Conservation (phyloP, 2,888 invertebrate species). For the Coleophora deauratella region DNA sequence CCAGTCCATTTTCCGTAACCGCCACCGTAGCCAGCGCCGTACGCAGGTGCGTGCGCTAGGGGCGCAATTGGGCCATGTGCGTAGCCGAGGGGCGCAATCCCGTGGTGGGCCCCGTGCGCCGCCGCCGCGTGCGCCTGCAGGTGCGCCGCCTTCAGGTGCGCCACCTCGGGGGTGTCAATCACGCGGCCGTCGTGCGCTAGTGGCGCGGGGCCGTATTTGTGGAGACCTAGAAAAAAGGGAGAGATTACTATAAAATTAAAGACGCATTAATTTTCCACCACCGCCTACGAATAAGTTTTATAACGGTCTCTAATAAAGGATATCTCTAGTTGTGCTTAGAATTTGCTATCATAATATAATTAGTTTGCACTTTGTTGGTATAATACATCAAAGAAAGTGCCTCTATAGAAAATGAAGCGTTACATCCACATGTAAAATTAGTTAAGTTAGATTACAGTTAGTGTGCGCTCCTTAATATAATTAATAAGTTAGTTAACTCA, state of each 20-base stretch:
- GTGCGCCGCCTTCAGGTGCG: constrained; percentile 74
- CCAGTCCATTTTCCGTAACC: constrained; percentile 67
- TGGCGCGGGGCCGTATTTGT: constrained; percentile 68
- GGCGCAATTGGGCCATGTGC: constrained; percentile 13
- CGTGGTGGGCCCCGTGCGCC: constrained; percentile 24
- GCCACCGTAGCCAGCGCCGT: constrained; percentile 41
- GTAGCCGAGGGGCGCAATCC: constrained; percentile 33
- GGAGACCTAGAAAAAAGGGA: constrained; percentile 39
- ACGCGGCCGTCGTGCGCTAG: constrained; percentile 68
- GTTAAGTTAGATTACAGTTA: no score
- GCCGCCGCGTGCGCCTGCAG: constrained; percentile 61
- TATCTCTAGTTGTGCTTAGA: no score
- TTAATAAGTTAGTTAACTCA: no score
- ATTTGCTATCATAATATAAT: no score
- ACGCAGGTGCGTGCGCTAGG: constrained; percentile 18
- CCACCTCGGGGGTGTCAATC: constrained; percentile 70
- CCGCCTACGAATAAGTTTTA: no score
- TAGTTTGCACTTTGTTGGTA: no score
- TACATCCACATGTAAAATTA: no score
- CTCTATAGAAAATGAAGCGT: no score
- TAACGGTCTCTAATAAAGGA: no score
- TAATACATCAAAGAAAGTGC: no score
- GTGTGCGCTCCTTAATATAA: no score
- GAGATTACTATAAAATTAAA: not conserved
- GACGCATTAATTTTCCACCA: no score